These are phyloP conservation scores for Oxycera nigricornis DNA, from an alignment of 2,888 invertebrate species.

Conservation along the genomic window DNA sequence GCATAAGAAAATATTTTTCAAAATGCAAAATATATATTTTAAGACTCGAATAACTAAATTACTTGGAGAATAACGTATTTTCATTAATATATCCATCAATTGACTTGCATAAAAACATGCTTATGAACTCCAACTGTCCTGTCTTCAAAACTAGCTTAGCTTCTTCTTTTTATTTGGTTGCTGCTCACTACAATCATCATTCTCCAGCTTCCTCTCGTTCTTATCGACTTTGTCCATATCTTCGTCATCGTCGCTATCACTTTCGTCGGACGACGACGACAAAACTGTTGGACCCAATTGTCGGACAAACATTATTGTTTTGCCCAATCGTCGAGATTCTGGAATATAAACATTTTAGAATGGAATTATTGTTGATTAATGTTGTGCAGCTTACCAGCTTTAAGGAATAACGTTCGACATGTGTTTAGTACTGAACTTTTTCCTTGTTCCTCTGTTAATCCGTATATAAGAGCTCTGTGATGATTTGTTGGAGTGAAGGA, in stretches of 20 bases:
- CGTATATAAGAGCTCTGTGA: slow-evolving; percentile 75
- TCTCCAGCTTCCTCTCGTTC: slow-evolving; percentile 6
- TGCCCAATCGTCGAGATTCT: slow-evolving; percentile 65
- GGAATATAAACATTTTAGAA: slow-evolving; percentile 42
- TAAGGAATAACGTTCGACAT: slow-evolving; percentile 69
- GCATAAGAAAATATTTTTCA: no score
- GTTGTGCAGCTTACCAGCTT: slow-evolving; percentile 68
- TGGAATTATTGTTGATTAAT: neutral
- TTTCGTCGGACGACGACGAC: slow-evolving; percentile 50
- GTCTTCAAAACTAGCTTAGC: no score
- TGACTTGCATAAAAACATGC: no score
- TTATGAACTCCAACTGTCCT: neutral
- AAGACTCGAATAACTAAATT: no score
- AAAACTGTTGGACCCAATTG: slow-evolving; percentile 56
- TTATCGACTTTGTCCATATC: slow-evolving; percentile 48
- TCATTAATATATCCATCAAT: no score
- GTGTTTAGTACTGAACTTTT: slow-evolving; percentile 70
- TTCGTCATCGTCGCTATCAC: slow-evolving; percentile 49
- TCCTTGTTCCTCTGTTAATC: slow-evolving; percentile 73
- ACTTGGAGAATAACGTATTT: no score
- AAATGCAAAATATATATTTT: no score
- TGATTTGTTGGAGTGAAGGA: no score
- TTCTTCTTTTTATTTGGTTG: slow-evolving; percentile 54
- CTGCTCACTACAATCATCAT: slow-evolving; percentile 51
- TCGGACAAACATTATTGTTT: slow-evolving; percentile 64